Conservation (phyloP, 2,888 invertebrate genomes). For the Hymenopus coronatus region DNA sequence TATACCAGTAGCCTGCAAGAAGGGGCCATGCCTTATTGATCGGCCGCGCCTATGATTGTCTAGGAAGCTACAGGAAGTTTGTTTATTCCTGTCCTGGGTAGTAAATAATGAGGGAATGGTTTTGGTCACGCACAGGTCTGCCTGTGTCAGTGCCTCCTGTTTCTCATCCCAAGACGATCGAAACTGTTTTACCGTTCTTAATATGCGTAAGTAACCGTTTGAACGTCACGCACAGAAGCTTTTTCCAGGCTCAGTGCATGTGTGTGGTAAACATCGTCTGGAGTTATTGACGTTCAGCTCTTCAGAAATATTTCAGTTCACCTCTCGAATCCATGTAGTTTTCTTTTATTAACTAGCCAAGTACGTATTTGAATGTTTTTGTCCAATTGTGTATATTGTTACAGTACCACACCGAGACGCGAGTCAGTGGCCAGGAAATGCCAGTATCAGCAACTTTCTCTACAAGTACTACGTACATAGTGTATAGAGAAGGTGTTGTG, state of each 20-base stretch:
- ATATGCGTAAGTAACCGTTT: background rate
- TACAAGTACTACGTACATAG: no score
- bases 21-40: background rate
- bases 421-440: no score
- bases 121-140: background rate
- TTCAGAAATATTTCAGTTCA: no score
- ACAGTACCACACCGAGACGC: no score
- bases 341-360: no score
- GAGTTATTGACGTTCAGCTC: no score
- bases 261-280: no score
- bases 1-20: background rate
- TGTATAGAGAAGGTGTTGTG: no score
- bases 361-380: no score
- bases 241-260: background rate
- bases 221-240: background rate
- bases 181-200: background rate
- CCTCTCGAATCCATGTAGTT: no score
- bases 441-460: no score
- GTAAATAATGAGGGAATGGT: background rate
- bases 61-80: background rate
- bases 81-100: background rate
- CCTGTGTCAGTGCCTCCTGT: background rate
- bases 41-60: background rate
- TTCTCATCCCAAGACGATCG: background rate
- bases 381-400: no score